Percentiles rank a stretch among this genome's conserved stretches.
Evolutionary conservation across 2,888 invertebrate species (phyloP).

Genomic region (Drosophila dives): DNA sequence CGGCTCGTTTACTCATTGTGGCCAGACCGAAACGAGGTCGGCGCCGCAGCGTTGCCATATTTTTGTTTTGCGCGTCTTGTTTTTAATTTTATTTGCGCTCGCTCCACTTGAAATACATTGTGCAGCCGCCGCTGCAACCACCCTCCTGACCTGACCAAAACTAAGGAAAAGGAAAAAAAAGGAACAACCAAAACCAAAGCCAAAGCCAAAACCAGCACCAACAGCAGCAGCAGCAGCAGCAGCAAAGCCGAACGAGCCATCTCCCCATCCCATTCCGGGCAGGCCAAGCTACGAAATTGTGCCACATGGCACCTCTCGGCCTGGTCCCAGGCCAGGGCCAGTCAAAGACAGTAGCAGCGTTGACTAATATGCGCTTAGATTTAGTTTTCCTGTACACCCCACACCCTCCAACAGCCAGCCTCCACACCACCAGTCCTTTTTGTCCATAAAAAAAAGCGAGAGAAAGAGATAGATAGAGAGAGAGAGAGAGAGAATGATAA

Average conservation of each 20-base stretch:
- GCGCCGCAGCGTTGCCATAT: constrained; percentile 78
- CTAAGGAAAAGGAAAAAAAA: neutral
- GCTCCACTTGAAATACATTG: constrained; percentile 80
- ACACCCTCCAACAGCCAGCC: constrained; percentile 4
- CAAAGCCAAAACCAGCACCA: constrained; percentile 10
- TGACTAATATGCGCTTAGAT: constrained; percentile 71
- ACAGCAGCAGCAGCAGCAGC: constrained; percentile 6
- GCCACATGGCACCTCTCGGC: constrained; percentile 60
- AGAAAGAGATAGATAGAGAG: neutral
- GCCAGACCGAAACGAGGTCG: constrained; percentile 73
- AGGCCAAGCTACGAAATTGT: constrained; percentile 57
- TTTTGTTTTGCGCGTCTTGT: constrained; percentile 65
- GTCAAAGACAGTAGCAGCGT: constrained; percentile 63
- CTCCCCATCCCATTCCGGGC: constrained; percentile 25
- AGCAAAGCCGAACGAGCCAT: neutral
- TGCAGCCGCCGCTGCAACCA: constrained; percentile 45
- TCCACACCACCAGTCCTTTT: neutral
- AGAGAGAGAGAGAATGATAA: neutral
- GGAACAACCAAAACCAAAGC: neutral
- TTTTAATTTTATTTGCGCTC: constrained; percentile 75
- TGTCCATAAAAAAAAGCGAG: constrained; percentile 7
- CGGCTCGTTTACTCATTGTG: constrained; percentile 48
- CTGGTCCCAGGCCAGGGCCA: constrained; percentile 63
- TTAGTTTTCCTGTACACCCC: constrained; percentile 44
- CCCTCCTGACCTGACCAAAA: constrained; percentile 10